These are phyloP conservation scores for Poeciliopsis gracilis DNA, from an alignment of 2,797 vertebrate species.

Conservation along the genomic window DNA sequence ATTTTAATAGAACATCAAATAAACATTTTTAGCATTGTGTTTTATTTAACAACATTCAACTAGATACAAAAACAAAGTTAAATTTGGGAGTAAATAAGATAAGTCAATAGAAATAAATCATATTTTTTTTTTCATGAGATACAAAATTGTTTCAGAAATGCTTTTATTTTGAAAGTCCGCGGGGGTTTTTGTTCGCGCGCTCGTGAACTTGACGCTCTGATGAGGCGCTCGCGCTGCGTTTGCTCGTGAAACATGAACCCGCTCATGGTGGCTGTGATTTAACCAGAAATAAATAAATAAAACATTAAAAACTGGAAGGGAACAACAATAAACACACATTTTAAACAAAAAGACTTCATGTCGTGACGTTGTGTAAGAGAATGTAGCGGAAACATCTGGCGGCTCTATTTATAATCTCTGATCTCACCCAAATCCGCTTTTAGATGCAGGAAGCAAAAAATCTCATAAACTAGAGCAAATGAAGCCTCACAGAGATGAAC, in stretches of 20 bases:
- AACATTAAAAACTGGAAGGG: background rate
- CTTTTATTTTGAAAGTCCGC: conserved; percentile 18
- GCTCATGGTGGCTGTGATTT: background rate
- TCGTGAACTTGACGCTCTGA: background rate
- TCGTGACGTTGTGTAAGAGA: conserved; percentile 32
- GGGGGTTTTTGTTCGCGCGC: background rate
- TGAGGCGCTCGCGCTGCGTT: background rate
- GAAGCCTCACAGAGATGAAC: background rate
- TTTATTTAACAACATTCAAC: background rate
- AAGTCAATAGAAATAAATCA: background rate
- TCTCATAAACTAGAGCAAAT: background rate
- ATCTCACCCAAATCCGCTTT: conserved; percentile 53
- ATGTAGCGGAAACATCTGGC: conserved; percentile 52
- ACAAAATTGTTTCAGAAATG: background rate
- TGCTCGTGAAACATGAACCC: background rate
- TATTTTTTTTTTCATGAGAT: too few relatives aligned
- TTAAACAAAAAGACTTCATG: background rate
- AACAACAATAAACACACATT: background rate
- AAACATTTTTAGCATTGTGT: background rate
- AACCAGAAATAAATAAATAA: background rate
- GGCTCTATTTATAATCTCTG: conserved; percentile 59
- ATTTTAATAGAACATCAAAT: too few relatives aligned
- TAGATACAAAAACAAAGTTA: background rate
- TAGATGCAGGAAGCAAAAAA: background rate
- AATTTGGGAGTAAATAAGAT: background rate